Evolutionary conservation across 2,797 vertebrate genomes (phyloP), one percentile per base, ranked within the genome.

Genomic region (Atherinosoma microstoma): DNA sequence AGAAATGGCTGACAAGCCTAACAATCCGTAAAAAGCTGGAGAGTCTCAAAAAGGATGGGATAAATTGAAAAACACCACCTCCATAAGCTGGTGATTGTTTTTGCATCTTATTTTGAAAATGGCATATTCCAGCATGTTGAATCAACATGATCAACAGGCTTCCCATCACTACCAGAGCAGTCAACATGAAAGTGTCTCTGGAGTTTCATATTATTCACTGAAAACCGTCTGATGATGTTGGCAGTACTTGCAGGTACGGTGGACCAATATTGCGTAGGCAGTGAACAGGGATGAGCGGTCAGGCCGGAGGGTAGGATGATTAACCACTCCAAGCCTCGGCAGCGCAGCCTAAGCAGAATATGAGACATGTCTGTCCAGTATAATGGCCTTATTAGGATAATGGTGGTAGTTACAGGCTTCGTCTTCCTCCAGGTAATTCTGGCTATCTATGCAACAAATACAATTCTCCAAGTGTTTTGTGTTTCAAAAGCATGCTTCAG

Each of bases 311-410:
- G 77, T 82, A 79, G 80, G 75, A 68, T 87, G 89, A 93, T 91
- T 84, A 89, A 84, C 83, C 85, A 77, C 89, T 91, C 75, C 74
- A 84, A 63, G 75, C 85, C 75, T 68, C 59, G 18, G 82, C 87
- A 67, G 62, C 75, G 27, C 38, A 83, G 82, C 86, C 87, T 78
- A 35, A 58, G 76, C 78, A 59, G 76, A 67, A 47, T 62, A 80
- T 64, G 84, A 83, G 79, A 80, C 82, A 76, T 70, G 67, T 64
- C 84, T 68, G 71, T 80, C 73, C 73, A 32, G 57, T 69, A 82
- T 92, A 91, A 93, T 92, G 78, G 85, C 64, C 90, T 90, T 91
- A 86, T 94, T 94, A 93, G 87, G 87, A 93, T 94, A 93, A 94
- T 93, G 87, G 88, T 56, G 76, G 86, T 86, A 83, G 84, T 92